These are phyloP conservation scores for Phocoena sinus DNA, from an alignment of 2,113 vertebrate species.

Conservation along the genomic window DNA sequence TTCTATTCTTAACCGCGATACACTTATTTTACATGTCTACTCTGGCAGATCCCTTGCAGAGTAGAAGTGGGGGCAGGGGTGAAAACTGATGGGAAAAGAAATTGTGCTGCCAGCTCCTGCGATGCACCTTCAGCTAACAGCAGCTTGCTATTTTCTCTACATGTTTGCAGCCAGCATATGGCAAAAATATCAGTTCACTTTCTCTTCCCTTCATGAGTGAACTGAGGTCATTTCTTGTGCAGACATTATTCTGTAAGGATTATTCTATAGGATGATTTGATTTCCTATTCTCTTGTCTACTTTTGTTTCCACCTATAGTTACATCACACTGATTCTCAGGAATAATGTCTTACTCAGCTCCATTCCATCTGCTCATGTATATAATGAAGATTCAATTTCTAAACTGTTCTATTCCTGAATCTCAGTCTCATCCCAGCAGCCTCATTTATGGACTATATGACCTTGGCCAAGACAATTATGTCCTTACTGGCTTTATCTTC, in stretches of 20 bases:
- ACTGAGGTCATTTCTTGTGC: not conserved
- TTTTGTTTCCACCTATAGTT: conserved; percentile 63
- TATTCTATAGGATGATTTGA: conserved; percentile 52
- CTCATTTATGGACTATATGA: not conserved
- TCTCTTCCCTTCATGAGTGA: not conserved
- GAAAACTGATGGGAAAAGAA: conserved; percentile 38
- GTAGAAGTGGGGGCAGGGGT: not conserved
- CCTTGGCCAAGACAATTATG: conserved; percentile 16
- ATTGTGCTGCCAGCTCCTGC: conserved; percentile 42
- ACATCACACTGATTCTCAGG: conserved; percentile 50
- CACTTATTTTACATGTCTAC: conserved; percentile 11
- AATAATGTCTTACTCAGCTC: conserved; percentile 46
- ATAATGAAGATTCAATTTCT: conserved; percentile 38
- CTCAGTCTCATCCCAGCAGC: not conserved
- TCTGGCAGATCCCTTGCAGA: not conserved
- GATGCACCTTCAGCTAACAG: not conserved
- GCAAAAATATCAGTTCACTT: not conserved
- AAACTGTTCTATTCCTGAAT: not conserved
- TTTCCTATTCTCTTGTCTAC: conserved; percentile 52
- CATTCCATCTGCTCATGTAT: not conserved
- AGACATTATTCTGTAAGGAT: conserved; percentile 27
- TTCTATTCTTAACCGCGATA: conserved; percentile 3
- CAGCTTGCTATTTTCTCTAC: not conserved
- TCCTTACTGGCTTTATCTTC: not conserved
- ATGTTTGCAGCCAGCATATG: not conserved